Percentiles rank a stretch among this genome's conserved stretches.
phyloP scores from a whole-genome alignment of 2,888 invertebrate genomes.

The Endotricha flammealis region DNA sequence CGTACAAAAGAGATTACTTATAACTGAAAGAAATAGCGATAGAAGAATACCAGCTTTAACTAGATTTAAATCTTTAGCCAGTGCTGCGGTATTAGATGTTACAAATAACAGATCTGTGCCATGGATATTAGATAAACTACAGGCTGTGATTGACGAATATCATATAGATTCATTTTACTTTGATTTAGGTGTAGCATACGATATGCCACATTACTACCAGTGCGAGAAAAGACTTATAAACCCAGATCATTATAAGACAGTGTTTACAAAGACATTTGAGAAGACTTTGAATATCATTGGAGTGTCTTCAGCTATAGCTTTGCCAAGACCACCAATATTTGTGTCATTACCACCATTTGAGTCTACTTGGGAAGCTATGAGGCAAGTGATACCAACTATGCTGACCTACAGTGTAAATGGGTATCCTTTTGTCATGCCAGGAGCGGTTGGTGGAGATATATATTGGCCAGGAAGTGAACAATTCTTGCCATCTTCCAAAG shows the following conservation, averaged over 20 bases:
- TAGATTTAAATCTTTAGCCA: slow-evolving; percentile 87
- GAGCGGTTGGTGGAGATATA: slow-evolving; percentile 95
- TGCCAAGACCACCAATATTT: slow-evolving; percentile 91
- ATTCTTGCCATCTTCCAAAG: slow-evolving; percentile 73
- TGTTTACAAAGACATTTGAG: slow-evolving; percentile 82
- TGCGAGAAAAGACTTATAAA: slow-evolving; percentile 85
- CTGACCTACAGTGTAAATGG: slow-evolving; percentile 93
- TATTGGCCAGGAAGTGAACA: slow-evolving; percentile 80
- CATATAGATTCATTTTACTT: slow-evolving; percentile 91
- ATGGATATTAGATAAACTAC: slow-evolving; percentile 88
- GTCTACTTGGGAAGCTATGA: slow-evolving; percentile 92
- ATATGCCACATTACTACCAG: slow-evolving; percentile 91
- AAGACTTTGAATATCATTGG: slow-evolving; percentile 84
- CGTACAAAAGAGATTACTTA: slow-evolving; percentile 84
- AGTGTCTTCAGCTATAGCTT: slow-evolving; percentile 88
- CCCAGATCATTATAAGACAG: slow-evolving; percentile 89
- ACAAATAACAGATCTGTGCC: slow-evolving; percentile 89
- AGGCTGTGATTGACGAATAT: slow-evolving; percentile 83
- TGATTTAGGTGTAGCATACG: slow-evolving; percentile 89
- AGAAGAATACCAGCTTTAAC: slow-evolving; percentile 89
- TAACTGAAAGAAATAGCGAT: slow-evolving; percentile 88
- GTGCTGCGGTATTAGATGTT: slow-evolving; percentile 91
- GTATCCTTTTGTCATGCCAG: slow-evolving; percentile 95
- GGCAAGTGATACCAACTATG: slow-evolving; percentile 90
- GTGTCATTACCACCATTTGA: slow-evolving; percentile 91